Base-by-base conservation (phyloP, 2,888 invertebrate species). In the Apodemia mormo region DNA sequence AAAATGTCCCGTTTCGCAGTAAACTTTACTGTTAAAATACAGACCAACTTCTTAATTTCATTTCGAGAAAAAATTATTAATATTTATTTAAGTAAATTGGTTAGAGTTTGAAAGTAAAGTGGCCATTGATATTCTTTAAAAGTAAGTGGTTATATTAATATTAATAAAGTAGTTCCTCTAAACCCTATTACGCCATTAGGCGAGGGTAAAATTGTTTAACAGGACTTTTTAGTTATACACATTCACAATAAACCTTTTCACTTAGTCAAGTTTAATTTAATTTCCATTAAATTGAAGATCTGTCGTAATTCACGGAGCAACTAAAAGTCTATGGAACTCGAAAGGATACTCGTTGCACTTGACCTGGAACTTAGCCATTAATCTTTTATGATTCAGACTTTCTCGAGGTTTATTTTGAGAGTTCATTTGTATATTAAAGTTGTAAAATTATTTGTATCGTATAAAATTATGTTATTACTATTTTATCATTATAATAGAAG, bases 41-140 rank as follows among this genome's bases (percentile, higher is more conserved):
- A 33, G 33, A 33, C 33, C 33, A 33, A 33, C 33, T 33, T 3
- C 33, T 33, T 33, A 33, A 33, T 33, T 33, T 33, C 33, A 33
- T 33, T 33, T 33, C 33, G 33, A 33, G 5, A 33, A 9, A 1
- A 40, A 40, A 40, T 2, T 9, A 7, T 9, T 7, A 1, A 40
- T 40, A 56, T 56, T 56, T 10, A 56, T 29, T 29, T 29, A 22
- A 56, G 9, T 61, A 52, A 30, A 58, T 68, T 61, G 66, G 68
- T 65, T 68, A 68, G 58, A 68, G 12, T 45, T 45, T 45, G 12
- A 45, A 66, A 66, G 66, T 61, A 68, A 61, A 68, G 66, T 68
- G 61, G 33, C 61, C 68, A 73, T 76, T 73, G 74, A 74, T 74
- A 61, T 54, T 67, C 49, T 12, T 54, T 33, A 70, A 45, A 30